A percentile compares a stretch with the other conserved stretches of the same genome.
Evolutionary conservation across 2,113 vertebrate genomes (phyloP).

Genomic region (Oryzias celebensis): DNA sequence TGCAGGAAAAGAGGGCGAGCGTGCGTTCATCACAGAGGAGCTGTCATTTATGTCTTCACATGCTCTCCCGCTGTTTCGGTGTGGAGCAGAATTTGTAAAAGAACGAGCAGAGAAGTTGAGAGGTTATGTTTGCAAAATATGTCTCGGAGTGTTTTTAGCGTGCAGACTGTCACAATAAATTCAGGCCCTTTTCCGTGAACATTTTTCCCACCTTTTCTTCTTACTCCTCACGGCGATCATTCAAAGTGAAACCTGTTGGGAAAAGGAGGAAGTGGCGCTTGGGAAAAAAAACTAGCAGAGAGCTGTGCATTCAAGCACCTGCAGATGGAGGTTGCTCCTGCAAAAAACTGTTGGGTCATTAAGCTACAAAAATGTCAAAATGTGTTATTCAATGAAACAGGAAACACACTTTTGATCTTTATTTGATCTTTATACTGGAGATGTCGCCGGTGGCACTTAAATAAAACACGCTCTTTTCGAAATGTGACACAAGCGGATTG

Average conservation of each 20-base stretch:
- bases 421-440: no score
- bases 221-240: not conserved
- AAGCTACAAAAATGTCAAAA: not conserved
- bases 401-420: not conserved
- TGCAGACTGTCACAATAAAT: conserved; percentile 11
- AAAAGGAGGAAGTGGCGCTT: no score
- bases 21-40: conserved; percentile 10
- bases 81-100: conserved; percentile 18
- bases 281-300: not conserved
- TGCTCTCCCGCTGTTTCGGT: conserved; percentile 23
- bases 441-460: no score
- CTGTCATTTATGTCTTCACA: conserved; percentile 27
- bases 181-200: conserved; percentile 14
- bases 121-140: conserved; percentile 37
- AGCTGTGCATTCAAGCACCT: not conserved
- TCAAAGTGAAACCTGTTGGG: no score
- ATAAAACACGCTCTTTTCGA: no score
- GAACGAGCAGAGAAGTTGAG: conserved; percentile 22
- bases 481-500: no score
- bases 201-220: conserved; percentile 10
- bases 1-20: conserved; percentile 2
- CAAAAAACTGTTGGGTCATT: not conserved
- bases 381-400: not conserved
- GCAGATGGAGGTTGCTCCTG: not conserved
- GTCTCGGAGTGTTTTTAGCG: conserved; percentile 12